Base-by-base conservation (phyloP, 2,888 invertebrate genomes). In the Dicroscelio sp. region DNA sequence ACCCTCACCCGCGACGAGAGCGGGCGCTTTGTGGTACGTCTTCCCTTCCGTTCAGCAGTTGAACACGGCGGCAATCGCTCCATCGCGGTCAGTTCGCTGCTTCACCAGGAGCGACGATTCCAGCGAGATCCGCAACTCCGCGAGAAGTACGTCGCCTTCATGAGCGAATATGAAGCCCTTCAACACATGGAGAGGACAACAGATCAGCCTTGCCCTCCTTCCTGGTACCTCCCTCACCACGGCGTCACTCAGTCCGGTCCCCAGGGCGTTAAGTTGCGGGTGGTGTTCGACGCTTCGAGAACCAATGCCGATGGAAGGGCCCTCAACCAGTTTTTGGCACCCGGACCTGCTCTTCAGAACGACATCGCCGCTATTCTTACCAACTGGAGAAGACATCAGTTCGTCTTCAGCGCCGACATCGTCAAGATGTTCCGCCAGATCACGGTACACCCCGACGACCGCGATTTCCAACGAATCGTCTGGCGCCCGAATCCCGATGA, bases 371-470 rank as follows among this genome's bases (percentile, higher is more conserved):
- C 58, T 6, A 78, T 79, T 20, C 31, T 89, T 1, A 33, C 86
- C 12, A 30, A 85, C 35, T 89, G 71, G 43, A 52, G 65, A 14
- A 38, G 14, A 12, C 43, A 38, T 14, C 43, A n/a, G 55, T 55
- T 55, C n/a, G 55, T 55, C 20, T 55, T 55, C 55, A 55, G 55
- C n/a, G 55, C 55, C 17, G 55, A 55, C 55, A 55, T 55, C 55
- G 12, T 48, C 5, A 67, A 73, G 30, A 87, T 90, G 87, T 90
- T 52, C 52, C 80, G 86, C 3, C 86, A 86, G n/a, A n/a, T 55
- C 17, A 5, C 5, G 17, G 55, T 55, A 10, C 55, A 55, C 55
- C 12, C 55, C 5, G 55, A 55, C 17, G 55, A 55, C n/a, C 55
- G 55, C 20, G 65, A 86, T 0, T 35, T 80, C 30, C 85, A 90